These are phyloP conservation scores for Glaucopsyche alexis DNA, from an alignment of 2,888 invertebrate species.

Conservation along the genomic window DNA sequence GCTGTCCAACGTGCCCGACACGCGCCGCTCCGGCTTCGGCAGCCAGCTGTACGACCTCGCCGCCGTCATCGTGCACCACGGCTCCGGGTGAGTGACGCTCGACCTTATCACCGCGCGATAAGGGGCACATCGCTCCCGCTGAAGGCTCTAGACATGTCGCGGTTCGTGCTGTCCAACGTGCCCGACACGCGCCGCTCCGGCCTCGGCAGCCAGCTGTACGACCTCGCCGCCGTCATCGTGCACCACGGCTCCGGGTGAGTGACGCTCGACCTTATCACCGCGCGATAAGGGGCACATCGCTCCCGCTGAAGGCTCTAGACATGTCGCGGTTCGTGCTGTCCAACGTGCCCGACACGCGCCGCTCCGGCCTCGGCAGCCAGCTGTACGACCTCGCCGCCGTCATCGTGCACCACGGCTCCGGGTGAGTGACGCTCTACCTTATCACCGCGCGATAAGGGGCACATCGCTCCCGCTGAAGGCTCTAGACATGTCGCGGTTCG, in stretches of 20 bases:
- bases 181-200: conserved; percentile 83
- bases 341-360: conserved; percentile 82
- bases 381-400: conserved; percentile 89
- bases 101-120: too few relatives aligned
- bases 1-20: conserved; percentile 83
- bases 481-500: conserved; percentile 88
- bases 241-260: conserved; percentile 87
- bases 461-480: conserved; percentile 87
- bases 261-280: too few relatives aligned
- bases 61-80: conserved; percentile 88
- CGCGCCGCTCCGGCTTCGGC: conserved; percentile 80
- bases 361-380: conserved; percentile 81
- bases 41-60: conserved; percentile 87
- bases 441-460: too few relatives aligned
- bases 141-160: conserved; percentile 87
- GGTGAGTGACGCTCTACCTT: conserved; percentile 62
- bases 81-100: conserved; percentile 80
- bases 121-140: conserved; percentile 89
- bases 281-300: too few relatives aligned
- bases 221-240: conserved; percentile 88
- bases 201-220: conserved; percentile 84
- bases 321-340: conserved; percentile 88
- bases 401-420: conserved; percentile 88
- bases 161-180: conserved; percentile 84
- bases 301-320: conserved; percentile 87